These are phyloP conservation scores for Clavelina lepadiformis DNA, from an alignment of 23 tunicate species.

Conservation along the genomic window DNA sequence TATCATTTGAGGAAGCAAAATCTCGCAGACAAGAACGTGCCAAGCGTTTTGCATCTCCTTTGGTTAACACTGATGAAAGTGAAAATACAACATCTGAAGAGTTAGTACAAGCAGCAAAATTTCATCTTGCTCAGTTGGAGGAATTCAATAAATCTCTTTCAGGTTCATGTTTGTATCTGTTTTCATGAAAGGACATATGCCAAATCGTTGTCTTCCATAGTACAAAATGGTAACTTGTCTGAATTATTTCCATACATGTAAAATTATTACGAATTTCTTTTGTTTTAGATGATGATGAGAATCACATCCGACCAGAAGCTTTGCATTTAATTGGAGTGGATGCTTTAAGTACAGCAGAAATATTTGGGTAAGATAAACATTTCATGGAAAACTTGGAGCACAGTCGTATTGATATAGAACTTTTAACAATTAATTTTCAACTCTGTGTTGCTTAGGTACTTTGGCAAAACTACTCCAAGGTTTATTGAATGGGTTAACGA, in stretches of 20 bases:
- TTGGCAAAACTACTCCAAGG: slow-evolving; percentile 35
- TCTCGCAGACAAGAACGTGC: slow-evolving; percentile 41
- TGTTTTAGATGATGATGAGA: slow-evolving; percentile 26
- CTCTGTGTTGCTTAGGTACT: slow-evolving; percentile 20
- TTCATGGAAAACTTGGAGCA: background rate
- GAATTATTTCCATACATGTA: no score
- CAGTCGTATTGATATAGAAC: no score
- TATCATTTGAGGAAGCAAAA: slow-evolving; percentile 47
- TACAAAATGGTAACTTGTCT: no score
- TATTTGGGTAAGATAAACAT: slow-evolving; percentile 35
- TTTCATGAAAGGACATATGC: no score
- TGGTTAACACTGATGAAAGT: slow-evolving; percentile 13
- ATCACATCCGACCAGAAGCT: slow-evolving; percentile 48
- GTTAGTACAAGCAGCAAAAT: background rate
- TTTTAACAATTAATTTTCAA: background rate
- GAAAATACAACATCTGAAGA: slow-evolving; percentile 2
- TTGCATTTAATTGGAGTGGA: slow-evolving; percentile 63
- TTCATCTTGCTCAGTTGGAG: background rate
- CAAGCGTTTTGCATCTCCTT: slow-evolving; percentile 60
- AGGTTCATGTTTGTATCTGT: no score
- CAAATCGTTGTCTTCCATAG: no score
- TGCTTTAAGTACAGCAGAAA: slow-evolving; percentile 62
- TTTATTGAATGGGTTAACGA: slow-evolving; percentile 90
- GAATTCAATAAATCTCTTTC: slow-evolving; percentile 15
- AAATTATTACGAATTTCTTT: background rate